These are phyloP conservation scores for Chaitophorus viminalis DNA, from an alignment of 2,888 invertebrate species.

Conservation along the genomic window DNA sequence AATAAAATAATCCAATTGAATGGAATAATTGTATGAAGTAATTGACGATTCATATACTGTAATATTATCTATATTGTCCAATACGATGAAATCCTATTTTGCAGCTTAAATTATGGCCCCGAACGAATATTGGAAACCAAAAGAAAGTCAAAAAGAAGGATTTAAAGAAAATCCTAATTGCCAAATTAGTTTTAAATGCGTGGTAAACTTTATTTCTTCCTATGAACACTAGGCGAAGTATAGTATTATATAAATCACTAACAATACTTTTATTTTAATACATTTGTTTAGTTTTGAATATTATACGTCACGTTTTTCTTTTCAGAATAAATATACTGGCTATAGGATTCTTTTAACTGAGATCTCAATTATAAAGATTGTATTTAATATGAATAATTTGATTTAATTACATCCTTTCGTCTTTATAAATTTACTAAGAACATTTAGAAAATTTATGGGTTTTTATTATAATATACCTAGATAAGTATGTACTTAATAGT, in stretches of 20 bases:
- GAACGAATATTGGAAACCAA: neutral
- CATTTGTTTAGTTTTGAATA: neutral
- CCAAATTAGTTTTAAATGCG: conserved; percentile 15
- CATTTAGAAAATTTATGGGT: neutral
- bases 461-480: neutral
- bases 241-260: neutral
- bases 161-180: conserved; percentile 34
- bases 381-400: neutral
- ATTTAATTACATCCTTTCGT: neutral
- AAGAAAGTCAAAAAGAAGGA: conserved; percentile 26
- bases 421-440: neutral
- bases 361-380: neutral
- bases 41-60: neutral
- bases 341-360: neutral
- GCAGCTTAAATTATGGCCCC: neutral
- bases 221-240: neutral
- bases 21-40: neutral
- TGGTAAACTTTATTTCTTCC: neutral
- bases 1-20: neutral
- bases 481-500: neutral
- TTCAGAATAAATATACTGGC: neutral
- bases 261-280: conserved; percentile 1
- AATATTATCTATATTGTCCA: neutral
- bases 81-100: conserved; percentile 21
- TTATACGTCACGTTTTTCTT: neutral